Evolutionary conservation across 2,113 vertebrate species (phyloP), one percentile per base, ranked within the genome.

Genomic region (Cyprinodon brontotheroides): DNA sequence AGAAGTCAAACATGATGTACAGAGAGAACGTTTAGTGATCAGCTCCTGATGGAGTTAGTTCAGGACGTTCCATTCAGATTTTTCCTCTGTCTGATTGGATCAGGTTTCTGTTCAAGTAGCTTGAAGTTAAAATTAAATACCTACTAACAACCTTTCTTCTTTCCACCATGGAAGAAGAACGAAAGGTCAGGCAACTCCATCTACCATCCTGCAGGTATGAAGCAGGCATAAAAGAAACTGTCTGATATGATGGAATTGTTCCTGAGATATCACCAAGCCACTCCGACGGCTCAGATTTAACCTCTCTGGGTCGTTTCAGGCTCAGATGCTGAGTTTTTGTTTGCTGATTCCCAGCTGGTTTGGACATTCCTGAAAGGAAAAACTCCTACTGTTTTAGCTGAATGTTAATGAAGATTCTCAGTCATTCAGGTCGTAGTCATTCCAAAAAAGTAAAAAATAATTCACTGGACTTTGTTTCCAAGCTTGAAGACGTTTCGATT

Each of bases 351-450:
- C 82, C 87, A 81, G 77, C 86, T 45, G 80, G 39, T 22, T 11
- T 73, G 75, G 7, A 90, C 79, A 90, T 88, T 88, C 88, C 88
- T 75, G 70, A 64, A 22, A 61, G 4, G 72, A 70, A 68, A 79
- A 77, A 70, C 15, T 73, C 76, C 75, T 81, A 38, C 36, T 62
- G 37, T 45, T 45, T 20, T 3, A 41, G 41, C 41, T 41, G 41
- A 9, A 41, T 29, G 29, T 29, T 29, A 29, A 29, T 29, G 29
- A 29, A 29, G 29, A 29, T 29, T 29, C 29, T 29, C 29, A 29
- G 29, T 29, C 29, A 29, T 29, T 1, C 29, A 29, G 29, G 29
- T 29, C 29, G 1, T 29, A 29, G 29, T 29, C 29, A 29, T 29
- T 29, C 29, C 29, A 29, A 29, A 29, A 29, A 29, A 29, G 29